Percentiles rank a stretch among this genome's conserved stretches.
These are phyloP conservation scores for Abscondita cerata DNA, from an alignment of 2,888 invertebrate genomes.

Conservation along the genomic window DNA sequence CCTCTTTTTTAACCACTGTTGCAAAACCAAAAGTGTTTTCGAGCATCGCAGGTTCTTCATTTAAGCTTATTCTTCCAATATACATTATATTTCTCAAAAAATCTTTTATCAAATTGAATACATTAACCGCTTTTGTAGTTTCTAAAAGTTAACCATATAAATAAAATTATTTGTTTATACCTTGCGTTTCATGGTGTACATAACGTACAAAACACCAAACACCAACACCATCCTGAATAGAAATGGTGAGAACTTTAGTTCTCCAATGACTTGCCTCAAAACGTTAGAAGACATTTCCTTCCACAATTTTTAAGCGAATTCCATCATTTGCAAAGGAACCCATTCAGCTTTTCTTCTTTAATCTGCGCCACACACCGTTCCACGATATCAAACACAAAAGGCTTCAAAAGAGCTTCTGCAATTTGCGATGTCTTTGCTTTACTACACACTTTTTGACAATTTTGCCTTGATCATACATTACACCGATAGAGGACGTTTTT, in stretches of 20 bases:
- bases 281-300: conserved; percentile 7
- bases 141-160: background rate
- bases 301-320: conserved; percentile 9
- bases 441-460: too few relatives aligned
- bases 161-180: background rate
- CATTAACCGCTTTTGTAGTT: background rate
- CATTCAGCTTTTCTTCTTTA: conserved; percentile 17
- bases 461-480: too few relatives aligned
- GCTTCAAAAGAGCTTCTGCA: too few relatives aligned
- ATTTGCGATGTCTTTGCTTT: too few relatives aligned
- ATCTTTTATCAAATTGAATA: background rate
- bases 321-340: conserved; percentile 18
- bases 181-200: background rate
- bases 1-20: background rate
- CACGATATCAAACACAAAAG: too few relatives aligned
- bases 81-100: background rate
- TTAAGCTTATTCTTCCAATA: background rate
- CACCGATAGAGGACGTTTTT: too few relatives aligned
- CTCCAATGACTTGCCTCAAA: conserved; percentile 12
- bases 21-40: background rate
- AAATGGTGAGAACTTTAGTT: conserved; percentile 3
- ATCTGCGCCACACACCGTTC: too few relatives aligned
- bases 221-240: background rate
- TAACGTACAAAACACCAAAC: too few relatives aligned
- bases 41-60: background rate